Percentiles rank a stretch among this genome's conserved stretches.
phyloP scores from a whole-genome alignment of 2,888 invertebrate species.

The Gortyna flavago region DNA sequence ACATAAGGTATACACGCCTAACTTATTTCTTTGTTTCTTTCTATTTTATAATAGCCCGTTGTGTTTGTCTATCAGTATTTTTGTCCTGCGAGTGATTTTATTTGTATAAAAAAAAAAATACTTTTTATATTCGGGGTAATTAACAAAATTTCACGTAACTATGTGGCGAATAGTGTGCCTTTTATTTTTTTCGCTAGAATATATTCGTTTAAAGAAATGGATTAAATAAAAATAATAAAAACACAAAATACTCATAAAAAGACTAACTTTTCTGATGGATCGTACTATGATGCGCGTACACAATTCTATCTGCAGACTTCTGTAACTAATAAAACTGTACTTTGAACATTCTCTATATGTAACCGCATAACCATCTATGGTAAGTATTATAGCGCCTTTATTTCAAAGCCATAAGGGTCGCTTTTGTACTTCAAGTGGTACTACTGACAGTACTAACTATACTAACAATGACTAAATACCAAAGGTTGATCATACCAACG shows the following conservation, averaged over 20 bases:
- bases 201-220: neutral
- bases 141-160: no score
- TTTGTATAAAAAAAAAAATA: no score
- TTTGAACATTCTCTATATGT: neutral
- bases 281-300: neutral
- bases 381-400: neutral
- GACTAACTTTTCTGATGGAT: neutral
- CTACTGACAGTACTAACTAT: neutral
- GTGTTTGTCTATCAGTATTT: no score
- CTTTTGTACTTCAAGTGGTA: neutral
- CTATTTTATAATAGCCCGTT: no score
- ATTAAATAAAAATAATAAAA: neutral
- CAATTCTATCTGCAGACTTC: neutral
- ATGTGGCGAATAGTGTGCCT: no score
- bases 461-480: neutral
- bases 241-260: neutral
- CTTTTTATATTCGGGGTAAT: no score
- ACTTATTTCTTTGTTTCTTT: no score
- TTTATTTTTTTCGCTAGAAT: no score
- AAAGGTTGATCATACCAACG: neutral
- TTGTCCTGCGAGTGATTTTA: no score
- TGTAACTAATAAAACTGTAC: slow-evolving; percentile 7
- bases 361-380: neutral
- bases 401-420: neutral
- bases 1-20: no score